phyloP scores from a whole-genome alignment of 2,797 vertebrate genomes.

The Muscicapa comitata region DNA sequence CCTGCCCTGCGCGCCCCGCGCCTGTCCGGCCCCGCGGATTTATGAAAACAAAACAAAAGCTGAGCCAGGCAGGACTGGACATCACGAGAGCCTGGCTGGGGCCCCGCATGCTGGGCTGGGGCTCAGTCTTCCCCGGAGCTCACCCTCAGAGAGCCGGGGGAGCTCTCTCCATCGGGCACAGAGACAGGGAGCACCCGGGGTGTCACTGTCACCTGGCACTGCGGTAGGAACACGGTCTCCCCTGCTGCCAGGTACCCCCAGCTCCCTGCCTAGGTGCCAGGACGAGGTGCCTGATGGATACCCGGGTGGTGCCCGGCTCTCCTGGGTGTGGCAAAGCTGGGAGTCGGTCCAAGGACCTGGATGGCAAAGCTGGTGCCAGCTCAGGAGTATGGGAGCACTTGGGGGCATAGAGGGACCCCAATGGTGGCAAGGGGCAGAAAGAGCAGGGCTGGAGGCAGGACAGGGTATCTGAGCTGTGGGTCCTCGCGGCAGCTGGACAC shows the following conservation, averaged over 20 bases:
- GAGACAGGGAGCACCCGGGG: background rate
- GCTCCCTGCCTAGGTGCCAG: background rate
- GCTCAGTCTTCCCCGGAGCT: background rate
- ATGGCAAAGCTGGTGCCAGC: background rate
- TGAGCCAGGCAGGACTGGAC: background rate
- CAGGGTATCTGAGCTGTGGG: fast-evolving
- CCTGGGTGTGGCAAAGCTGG: background rate
- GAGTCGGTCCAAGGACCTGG: background rate
- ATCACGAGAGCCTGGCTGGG: background rate
- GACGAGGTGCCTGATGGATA: background rate
- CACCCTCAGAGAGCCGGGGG: background rate
- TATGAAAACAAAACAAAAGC: conserved; percentile 49
- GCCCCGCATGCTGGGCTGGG: background rate
- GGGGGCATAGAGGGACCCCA: background rate
- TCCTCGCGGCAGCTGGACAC: fast-evolving
- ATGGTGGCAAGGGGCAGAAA: fast-evolving
- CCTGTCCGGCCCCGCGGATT: background rate
- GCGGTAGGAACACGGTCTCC: background rate
- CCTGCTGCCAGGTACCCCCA: fast-evolving
- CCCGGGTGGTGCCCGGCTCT: fast-evolving
- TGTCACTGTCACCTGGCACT: background rate
- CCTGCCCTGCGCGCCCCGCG: background rate
- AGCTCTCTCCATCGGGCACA: background rate
- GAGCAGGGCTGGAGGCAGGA: background rate
- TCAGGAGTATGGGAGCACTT: fast-evolving